Percentiles rank a stretch among this genome's conserved stretches.
phyloP scores from a whole-genome alignment of 2,113 vertebrate genomes.

The Emydocephalus ijimae region DNA sequence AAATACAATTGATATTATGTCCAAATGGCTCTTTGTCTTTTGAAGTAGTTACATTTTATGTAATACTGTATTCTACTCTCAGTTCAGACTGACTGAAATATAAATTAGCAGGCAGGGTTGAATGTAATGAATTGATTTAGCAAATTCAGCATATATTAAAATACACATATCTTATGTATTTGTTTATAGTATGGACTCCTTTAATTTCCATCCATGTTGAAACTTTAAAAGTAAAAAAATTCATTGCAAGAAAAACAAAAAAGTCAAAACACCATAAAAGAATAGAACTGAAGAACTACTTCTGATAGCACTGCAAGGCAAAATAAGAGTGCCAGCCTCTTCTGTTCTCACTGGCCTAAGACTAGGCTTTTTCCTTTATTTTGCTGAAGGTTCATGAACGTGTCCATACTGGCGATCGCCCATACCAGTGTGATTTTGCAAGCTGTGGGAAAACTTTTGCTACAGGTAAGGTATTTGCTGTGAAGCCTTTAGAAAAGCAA shows the following conservation, averaged over 20 bases:
- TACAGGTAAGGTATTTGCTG: constrained; percentile 64
- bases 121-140: not conserved
- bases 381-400: constrained; percentile 76
- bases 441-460: constrained; percentile 80
- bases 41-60: not conserved
- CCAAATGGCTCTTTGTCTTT: not conserved
- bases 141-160: not conserved
- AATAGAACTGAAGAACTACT: not conserved
- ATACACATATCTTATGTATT: not conserved
- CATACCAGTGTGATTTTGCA: constrained; percentile 72
- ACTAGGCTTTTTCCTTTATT: not conserved
- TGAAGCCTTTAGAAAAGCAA: not conserved
- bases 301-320: not conserved
- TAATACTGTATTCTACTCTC: not conserved
- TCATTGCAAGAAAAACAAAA: not conserved
- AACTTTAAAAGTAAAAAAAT: not conserved
- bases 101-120: not conserved
- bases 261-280: not conserved
- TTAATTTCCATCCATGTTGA: not conserved
- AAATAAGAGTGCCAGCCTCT: not conserved
- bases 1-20: not conserved
- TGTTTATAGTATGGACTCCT: not conserved
- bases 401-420: constrained; percentile 77
- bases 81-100: not conserved
- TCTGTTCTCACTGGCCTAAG: not conserved